Base-by-base conservation (phyloP, 2,797 vertebrate species). In the Tinamus major region DNA sequence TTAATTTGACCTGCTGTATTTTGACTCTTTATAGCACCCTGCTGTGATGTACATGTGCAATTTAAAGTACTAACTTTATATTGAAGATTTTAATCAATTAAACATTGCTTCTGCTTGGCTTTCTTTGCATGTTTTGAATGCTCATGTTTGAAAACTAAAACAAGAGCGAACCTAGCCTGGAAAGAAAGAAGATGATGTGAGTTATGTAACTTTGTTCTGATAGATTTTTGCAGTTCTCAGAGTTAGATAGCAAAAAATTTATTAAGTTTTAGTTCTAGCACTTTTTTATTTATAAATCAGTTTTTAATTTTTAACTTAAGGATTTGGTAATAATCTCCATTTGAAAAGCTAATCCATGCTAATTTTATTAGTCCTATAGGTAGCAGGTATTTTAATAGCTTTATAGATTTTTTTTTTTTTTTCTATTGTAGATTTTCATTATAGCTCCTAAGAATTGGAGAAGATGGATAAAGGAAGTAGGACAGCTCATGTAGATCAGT, bases 221-320 rank as follows among this genome's bases (percentile, higher is more conserved):
- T 29, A 48, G 33, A 41, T 75, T 44, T 78, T 19, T 70, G 41
- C 35, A 82, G 19, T 12, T 9, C 24, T 35, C 18, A 48, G 31
- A 56, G 18, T 33, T 27, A 3, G 63, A 35, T 72, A 24, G 41
- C 31, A 37, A 72, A 56, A 72, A 56, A 12, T n/a, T 71, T 64
- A 24, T 44, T 35, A 80, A 72, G 41, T 5, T 0, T 72, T 78
- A 5, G 5, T 72, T 44, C 15, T 15, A 58, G 6, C 31, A 33
- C 23, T 91, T 41, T 74, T 58, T 58, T 23, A 23, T 75, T 87
- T 72, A 35, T 65, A 71, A 83, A 72, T 91, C 17, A 58, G 15
- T 70, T 80, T 68, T 69, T n/a, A 70, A 72, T 85, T 49, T 71
- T 85, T 74, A 69, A n/a, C 49, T 10, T 65, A 15, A 3, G 70